phyloP scores from a whole-genome alignment of 2,888 invertebrate species.

The Lucinisca nassula region DNA sequence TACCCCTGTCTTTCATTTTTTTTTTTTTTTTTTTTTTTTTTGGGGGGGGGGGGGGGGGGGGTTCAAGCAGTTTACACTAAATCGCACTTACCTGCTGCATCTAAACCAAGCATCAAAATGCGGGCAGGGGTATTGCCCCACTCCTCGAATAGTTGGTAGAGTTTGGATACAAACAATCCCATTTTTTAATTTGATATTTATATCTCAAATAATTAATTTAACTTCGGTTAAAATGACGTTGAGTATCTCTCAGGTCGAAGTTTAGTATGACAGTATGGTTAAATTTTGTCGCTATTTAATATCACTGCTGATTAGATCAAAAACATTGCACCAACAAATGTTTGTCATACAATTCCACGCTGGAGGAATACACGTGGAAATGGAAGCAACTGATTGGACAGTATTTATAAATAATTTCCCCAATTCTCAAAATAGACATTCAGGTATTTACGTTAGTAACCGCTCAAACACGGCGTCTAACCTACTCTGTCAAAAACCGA shows the following conservation, averaged over 20 bases:
- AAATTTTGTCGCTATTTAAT: background rate
- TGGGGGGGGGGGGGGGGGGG: too few species aligned
- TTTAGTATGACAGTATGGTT: too few species aligned
- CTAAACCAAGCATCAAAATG: slow-evolving; percentile 46
- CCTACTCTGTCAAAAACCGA: too few species aligned
- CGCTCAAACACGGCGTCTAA: background rate
- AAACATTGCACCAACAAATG: background rate
- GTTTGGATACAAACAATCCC: slow-evolving; percentile 40
- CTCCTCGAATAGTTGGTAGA: slow-evolving; percentile 27
- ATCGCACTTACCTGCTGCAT: slow-evolving; percentile 57
- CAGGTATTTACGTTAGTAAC: too few species aligned
- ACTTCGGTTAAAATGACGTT: too few species aligned
- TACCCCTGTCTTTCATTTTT: too few species aligned
- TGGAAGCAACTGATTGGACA: background rate
- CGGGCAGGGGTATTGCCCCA: slow-evolving; percentile 34
- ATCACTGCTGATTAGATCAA: background rate
- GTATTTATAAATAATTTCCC: background rate
- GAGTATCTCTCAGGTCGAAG: too few species aligned
- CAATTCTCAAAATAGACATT: background rate
- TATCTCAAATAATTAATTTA: too few species aligned
- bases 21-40: too few species aligned
- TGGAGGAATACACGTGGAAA: background rate
- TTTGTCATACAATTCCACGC: background rate
- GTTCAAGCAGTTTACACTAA: too few species aligned
- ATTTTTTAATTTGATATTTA: background rate